Evolutionary conservation across 2,888 invertebrate species (phyloP), one percentile per base, ranked within the genome.

Genomic region (Drosophila macrospina): DNA sequence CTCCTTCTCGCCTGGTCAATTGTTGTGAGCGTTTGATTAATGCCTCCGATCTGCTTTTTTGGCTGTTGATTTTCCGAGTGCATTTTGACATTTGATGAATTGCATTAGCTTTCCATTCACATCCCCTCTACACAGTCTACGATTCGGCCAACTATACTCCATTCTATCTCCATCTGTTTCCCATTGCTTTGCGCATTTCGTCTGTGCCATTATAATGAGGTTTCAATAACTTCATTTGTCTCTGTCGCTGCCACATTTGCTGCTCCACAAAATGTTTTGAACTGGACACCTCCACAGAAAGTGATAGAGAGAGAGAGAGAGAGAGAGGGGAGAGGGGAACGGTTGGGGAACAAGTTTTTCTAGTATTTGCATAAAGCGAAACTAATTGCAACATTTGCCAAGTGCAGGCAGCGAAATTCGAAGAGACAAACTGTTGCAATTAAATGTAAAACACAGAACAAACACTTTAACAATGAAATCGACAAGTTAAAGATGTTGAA

Each of bases 161-260:
- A 16, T 16, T 39, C 28, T 26, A 39, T 42, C 50, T 69, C 64
- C 70, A 64, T 78, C 69, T 73, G 59, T 48, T 69, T 62, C 56
- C 41, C 44, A 62, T 57, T 60, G 71, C 52, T 62, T 72, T 55
- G 67, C 62, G 50, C 65, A 57, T 55, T 75, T 68, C 41, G 50
- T 69, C 71, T 74, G 63, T 72, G 67, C 80, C 78, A 70, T 76
- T 86, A 71, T 84, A 84, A 84, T 87, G 86, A 82, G 83, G 74
- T 87, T 88, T 85, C 88, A 69, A 88, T 88, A 80, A 83, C 86
- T 88, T 80, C 85, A 85, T 85, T 85, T 85, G 80, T 88, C 88
- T 86, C 80, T 88, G 85, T 85, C 85, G 48, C 56, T 60, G 70
- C 72, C 86, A 86, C 64, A 78, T 78, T 86, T 62, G 42, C 42